phyloP scores from a whole-genome alignment of 2,797 vertebrate genomes.

The Carduelis carduelis region DNA sequence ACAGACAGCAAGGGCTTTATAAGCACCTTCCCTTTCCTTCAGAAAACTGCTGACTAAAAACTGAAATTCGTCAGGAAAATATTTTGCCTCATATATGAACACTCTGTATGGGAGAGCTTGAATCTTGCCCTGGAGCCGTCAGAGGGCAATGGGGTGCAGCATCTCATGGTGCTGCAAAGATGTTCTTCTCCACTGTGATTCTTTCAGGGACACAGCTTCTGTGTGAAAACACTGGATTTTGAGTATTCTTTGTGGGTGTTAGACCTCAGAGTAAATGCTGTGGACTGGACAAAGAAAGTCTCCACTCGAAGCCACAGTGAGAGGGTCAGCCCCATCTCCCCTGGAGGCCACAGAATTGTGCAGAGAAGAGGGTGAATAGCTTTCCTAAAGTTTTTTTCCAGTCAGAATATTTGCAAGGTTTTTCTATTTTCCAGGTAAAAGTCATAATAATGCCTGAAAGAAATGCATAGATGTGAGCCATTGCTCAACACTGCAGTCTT shows the following conservation, averaged over 20 bases:
- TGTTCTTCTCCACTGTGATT: not conserved
- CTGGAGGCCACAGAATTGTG: not conserved
- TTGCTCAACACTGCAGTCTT: not conserved
- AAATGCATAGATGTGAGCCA: not conserved
- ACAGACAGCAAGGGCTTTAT: not conserved
- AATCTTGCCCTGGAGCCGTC: not conserved
- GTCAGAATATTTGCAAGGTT: not conserved
- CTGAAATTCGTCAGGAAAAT: not conserved
- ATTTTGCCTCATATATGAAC: not conserved
- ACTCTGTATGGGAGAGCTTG: rapidly evolving
- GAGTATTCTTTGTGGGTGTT: not conserved
- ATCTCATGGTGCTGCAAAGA: not conserved
- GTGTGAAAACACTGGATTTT: not conserved
- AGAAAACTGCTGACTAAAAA: not conserved
- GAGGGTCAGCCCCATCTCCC: not conserved
- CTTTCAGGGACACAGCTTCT: not conserved
- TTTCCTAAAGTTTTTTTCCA: not conserved
- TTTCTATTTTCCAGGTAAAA: not conserved
- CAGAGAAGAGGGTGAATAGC: not conserved
- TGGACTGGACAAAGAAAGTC: not conserved
- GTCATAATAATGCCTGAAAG: not conserved
- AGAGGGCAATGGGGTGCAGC: not conserved
- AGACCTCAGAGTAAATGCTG: not conserved
- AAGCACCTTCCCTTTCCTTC: not conserved
- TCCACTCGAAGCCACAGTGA: rapidly evolving